Evolutionary conservation across 2,113 vertebrate genomes (phyloP).

Genomic region (Melierax canorus): DNA sequence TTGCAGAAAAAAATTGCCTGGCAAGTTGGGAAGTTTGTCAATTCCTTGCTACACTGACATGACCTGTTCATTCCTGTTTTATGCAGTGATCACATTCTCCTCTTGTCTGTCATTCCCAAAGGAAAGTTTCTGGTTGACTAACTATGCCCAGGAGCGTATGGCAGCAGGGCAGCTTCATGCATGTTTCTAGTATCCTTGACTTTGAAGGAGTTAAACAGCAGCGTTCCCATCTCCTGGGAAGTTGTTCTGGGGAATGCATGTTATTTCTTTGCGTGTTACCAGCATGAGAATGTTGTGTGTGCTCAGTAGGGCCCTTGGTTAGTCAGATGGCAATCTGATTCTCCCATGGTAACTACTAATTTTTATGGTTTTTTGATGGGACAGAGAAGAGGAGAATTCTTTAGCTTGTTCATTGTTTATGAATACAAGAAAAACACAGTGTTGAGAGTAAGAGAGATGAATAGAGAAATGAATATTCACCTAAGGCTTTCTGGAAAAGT

Average conservation of each 20-base stretch:
- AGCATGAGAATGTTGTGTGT: constrained; percentile 4
- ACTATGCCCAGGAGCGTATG: not conserved
- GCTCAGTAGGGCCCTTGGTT: not conserved
- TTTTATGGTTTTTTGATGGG: not conserved
- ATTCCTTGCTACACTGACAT: not conserved
- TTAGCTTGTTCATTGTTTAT: not conserved
- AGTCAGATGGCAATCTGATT: constrained; percentile 43
- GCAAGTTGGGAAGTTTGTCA: not conserved
- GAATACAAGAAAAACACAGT: not conserved
- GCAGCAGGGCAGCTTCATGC: not conserved
- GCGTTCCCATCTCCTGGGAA: not conserved
- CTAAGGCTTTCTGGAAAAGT: not conserved
- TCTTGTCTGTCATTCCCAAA: not conserved
- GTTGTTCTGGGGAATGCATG: not conserved
- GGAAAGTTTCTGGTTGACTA: not conserved
- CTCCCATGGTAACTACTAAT: not conserved
- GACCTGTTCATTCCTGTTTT: not conserved
- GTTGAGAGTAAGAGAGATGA: not conserved
- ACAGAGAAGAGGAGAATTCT: not conserved
- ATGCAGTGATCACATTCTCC: not conserved
- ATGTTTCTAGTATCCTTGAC: not conserved
- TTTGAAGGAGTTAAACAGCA: constrained; percentile 34
- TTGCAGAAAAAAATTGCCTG: not conserved
- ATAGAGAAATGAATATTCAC: not conserved
- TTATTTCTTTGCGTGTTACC: constrained; percentile 45